A percentile compares a stretch with the other conserved stretches of the same genome.
Conservation (phyloP, 2,888 invertebrate genomes). For the Scaptomyza reducta region DNA sequence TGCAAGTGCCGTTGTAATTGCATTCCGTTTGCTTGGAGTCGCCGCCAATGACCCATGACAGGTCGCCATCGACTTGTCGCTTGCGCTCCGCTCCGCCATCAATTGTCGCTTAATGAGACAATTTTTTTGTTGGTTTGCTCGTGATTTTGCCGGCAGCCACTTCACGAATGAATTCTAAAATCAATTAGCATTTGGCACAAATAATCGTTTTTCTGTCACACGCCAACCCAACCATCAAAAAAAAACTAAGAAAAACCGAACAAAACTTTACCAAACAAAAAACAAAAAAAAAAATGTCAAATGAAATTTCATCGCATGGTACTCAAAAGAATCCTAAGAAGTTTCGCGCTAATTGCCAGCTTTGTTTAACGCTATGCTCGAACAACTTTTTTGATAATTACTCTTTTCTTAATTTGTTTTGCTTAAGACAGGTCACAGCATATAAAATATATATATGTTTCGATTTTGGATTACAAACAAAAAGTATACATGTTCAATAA, state of each 20-base stretch:
- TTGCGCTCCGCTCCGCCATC: constrained; percentile 68
- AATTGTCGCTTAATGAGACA: constrained; percentile 83
- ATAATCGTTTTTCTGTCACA: constrained; percentile 82
- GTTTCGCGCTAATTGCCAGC: constrained; percentile 38
- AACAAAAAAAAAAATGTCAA: constrained; percentile 29
- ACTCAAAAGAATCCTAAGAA: constrained; percentile 34
- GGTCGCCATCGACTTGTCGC: constrained; percentile 58
- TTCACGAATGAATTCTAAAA: constrained; percentile 82
- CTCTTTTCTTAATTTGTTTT: neutral
- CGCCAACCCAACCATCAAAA: constrained; percentile 59
- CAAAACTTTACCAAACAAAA: constrained; percentile 12
- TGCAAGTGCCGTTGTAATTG: constrained; percentile 18
- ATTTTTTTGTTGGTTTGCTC: constrained; percentile 41
- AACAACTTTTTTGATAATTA: constrained; percentile 17
- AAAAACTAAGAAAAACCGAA: constrained; percentile 31
- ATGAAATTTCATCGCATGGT: constrained; percentile 29
- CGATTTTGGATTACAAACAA: too few species aligned
- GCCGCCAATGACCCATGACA: constrained; percentile 82
- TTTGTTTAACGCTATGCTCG: constrained; percentile 27
- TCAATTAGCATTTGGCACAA: constrained; percentile 83
- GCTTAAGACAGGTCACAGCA: too few species aligned
- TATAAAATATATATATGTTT: too few species aligned
- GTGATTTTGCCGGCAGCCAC: constrained; percentile 37
- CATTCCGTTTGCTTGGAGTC: constrained; percentile 44
- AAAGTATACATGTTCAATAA: too few species aligned